A percentile compares a stretch with the other conserved stretches of the same genome.
These are phyloP conservation scores for Mesoclemmys tuberculata DNA, from an alignment of 2,113 vertebrate species.

Conservation along the genomic window DNA sequence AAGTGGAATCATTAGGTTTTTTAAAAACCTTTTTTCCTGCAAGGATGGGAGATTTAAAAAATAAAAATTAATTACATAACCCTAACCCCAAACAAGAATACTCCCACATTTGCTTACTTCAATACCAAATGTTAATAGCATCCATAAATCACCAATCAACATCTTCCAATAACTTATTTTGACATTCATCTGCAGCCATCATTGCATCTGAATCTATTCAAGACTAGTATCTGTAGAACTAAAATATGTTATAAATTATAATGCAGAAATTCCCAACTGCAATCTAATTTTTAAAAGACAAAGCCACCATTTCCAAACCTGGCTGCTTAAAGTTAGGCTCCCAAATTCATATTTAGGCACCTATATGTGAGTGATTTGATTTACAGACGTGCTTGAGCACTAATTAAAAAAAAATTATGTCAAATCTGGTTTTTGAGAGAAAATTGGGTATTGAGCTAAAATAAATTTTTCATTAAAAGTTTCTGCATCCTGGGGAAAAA, in stretches of 20 bases:
- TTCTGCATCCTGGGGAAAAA: neutral
- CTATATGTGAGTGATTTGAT: neutral
- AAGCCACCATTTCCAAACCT: neutral
- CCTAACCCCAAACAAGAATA: neutral
- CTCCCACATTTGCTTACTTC: neutral
- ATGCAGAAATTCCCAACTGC: neutral
- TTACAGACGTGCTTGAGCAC: neutral
- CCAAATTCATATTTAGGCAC: conserved; percentile 21
- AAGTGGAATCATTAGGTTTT: neutral
- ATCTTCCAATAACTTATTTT: neutral
- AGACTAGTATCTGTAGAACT: neutral
- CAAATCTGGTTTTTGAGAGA: neutral
- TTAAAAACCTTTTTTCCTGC: neutral
- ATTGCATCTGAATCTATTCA: neutral
- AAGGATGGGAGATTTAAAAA: neutral
- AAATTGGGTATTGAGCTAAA: neutral
- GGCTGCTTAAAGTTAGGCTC: neutral
- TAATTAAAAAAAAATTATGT: neutral
- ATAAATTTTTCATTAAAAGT: conserved; percentile 8
- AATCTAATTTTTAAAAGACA: neutral
- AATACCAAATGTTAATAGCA: neutral
- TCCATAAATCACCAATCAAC: neutral
- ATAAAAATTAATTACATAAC: conserved; percentile 2
- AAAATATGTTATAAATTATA: neutral
- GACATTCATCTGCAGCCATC: conserved; percentile 6